A percentile compares a stretch with the other conserved stretches of the same genome.
phyloP scores from a whole-genome alignment of 2,797 vertebrate species.

The Syncerus caffer region DNA sequence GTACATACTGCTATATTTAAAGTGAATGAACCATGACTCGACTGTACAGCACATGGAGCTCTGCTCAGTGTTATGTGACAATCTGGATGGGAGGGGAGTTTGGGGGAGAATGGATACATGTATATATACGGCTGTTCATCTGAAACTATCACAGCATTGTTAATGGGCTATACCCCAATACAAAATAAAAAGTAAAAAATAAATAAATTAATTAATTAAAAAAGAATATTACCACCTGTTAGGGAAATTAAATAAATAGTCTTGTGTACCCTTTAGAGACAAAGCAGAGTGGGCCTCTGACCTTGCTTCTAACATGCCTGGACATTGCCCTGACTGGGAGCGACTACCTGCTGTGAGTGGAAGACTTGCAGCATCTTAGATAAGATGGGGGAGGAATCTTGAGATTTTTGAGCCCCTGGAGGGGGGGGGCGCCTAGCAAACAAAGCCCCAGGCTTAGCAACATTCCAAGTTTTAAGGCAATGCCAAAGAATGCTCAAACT shows the following conservation, averaged over 20 bases:
- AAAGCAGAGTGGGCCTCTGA: not conserved
- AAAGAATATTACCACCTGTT: not conserved
- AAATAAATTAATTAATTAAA: fast-evolving
- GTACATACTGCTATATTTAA: not conserved
- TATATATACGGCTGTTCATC: not conserved
- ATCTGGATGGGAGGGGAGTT: not conserved
- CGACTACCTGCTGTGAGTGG: not conserved
- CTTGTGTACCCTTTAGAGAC: not conserved
- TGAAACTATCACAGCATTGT: not conserved
- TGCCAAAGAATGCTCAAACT: not conserved
- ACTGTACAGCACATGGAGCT: not conserved
- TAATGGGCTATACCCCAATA: not conserved
- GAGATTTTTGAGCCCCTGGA: not conserved
- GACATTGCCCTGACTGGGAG: not conserved
- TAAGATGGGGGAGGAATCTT: not conserved
- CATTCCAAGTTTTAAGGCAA: not conserved
- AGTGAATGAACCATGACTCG: not conserved
- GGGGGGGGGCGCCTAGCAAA: not conserved
- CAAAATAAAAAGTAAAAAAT: not conserved
- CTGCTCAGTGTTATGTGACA: not conserved
- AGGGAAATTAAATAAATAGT: not conserved
- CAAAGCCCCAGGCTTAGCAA: not conserved
- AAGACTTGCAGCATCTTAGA: not conserved
- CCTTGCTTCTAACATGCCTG: not conserved
- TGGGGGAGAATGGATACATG: not conserved